Evolutionary conservation across 1,140 invertebrate genomes (phyloP), one percentile per base, ranked within the genome.

Genomic region (Pectinophora gossypiella): DNA sequence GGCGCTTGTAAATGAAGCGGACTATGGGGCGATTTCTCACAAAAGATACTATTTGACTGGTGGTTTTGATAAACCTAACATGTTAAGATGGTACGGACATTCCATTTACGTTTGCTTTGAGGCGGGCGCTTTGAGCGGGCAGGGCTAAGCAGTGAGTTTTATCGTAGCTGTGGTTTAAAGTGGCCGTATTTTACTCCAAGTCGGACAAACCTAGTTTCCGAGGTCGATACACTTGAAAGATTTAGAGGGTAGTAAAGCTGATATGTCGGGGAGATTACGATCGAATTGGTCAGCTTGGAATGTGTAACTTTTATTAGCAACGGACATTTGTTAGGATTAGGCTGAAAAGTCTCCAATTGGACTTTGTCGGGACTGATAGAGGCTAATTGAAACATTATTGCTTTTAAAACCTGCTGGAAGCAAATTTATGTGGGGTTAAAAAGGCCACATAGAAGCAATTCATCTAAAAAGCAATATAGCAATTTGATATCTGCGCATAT

Each of bases 21-120:
- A 15, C 1, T 16, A 40, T 40, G 36, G n/a, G 9, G 27, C 9
- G 6, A 32, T n/a, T 9, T 4, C 6, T 2, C 27, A 32, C 27
- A 32, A 32, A 32, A 32, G 27, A 32, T 32, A 9, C 16, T 35
- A 32, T 10, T 49, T 21, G 27, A 52, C 44, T 50, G 51, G 56
- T 54, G 42, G 27, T 44, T 53, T 54, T 32, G 16, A 45, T n/a
- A 56, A 50, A 48, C 42, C 42, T 36, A 55, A 55, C 48, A 46
- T 58, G 52, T 53, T 55, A 45, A 56, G 61, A 59, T 50, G 53
- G 27, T 32, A 38, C 42, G 22, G 46, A 42, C 60, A 58, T 51
- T 54, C 44, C 50, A 54, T 51, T 56, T 51, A 54, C 48, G 38
- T 22, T 44, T 13, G 54, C 53, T 59, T 63, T 51, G 51, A 64